phyloP scores from a whole-genome alignment of 2,888 invertebrate species.

The Drosophila helvetica region DNA sequence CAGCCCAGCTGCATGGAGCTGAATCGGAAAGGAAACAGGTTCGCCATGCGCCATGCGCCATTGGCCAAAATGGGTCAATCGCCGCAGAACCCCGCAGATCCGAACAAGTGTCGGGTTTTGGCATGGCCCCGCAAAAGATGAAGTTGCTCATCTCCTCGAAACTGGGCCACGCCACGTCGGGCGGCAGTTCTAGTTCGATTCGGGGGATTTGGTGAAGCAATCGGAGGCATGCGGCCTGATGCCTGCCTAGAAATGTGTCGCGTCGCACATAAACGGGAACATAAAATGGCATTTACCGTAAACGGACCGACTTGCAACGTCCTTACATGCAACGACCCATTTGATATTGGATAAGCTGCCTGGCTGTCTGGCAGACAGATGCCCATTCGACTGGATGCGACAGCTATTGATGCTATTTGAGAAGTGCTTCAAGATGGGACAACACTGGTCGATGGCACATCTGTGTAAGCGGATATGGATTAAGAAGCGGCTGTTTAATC shows the following conservation, averaged over 20 bases:
- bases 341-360: slow-evolving; percentile 27
- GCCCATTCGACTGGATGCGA: slow-evolving; percentile 13
- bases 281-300: slow-evolving; percentile 44
- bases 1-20: slow-evolving; percentile 23
- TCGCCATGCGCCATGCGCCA: slow-evolving; percentile 40
- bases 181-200: slow-evolving; percentile 45
- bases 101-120: slow-evolving; percentile 48
- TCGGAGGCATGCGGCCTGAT: slow-evolving; percentile 9
- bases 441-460: slow-evolving; percentile 16
- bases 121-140: slow-evolving; percentile 39
- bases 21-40: slow-evolving; percentile 64
- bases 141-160: slow-evolving; percentile 33
- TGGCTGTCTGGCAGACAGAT: slow-evolving; percentile 8
- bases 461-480: slow-evolving; percentile 12
- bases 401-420: slow-evolving; percentile 18
- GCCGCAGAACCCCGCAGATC: slow-evolving; percentile 50
- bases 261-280: slow-evolving; percentile 4
- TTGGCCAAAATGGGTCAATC: slow-evolving; percentile 69
- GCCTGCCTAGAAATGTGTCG: slow-evolving; percentile 35
- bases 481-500: slow-evolving; percentile 5
- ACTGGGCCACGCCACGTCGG: slow-evolving; percentile 38
- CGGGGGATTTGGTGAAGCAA: slow-evolving; percentile 25
- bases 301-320: slow-evolving; percentile 35
- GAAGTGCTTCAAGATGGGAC: slow-evolving; percentile 13
- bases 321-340: slow-evolving; percentile 40